Evolutionary conservation across 2,888 invertebrate species (phyloP).

Genomic region (Amphipoea oculea): DNA sequence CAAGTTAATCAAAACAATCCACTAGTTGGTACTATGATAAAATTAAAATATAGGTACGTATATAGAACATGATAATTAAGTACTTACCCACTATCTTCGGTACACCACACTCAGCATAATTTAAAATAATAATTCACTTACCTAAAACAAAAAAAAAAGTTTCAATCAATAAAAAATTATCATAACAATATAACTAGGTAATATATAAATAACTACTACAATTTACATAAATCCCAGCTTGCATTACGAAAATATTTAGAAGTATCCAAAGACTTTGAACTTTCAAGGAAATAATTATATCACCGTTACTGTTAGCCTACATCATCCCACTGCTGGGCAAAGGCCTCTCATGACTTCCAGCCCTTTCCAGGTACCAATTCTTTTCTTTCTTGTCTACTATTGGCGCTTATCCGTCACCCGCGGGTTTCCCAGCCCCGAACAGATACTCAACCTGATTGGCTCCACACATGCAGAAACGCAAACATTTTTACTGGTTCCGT

Average conservation of each 20-base stretch:
- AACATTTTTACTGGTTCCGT: slow-evolving; percentile 65
- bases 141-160: slow-evolving; percentile 65
- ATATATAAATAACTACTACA: neutral
- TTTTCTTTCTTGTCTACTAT: neutral
- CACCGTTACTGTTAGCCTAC: too few species aligned
- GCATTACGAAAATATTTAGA: slow-evolving; percentile 11
- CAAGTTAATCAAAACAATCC: neutral
- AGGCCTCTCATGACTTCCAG: too few species aligned
- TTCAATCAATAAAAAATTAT: neutral
- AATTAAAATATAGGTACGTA: neutral
- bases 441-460: slow-evolving; percentile 66
- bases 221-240: neutral
- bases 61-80: neutral
- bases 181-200: neutral
- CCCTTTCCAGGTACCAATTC: neutral
- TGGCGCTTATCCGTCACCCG: slow-evolving; percentile 9
- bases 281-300: neutral
- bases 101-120: too few species aligned
- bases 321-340: too few species aligned
- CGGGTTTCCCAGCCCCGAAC: slow-evolving; percentile 45
- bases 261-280: neutral
- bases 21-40: neutral
- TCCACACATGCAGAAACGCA: slow-evolving; percentile 61
- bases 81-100: slow-evolving; percentile 23
- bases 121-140: slow-evolving; percentile 57